phyloP scores from a whole-genome alignment of 2,888 invertebrate genomes.

The Tenthredo livida region DNA sequence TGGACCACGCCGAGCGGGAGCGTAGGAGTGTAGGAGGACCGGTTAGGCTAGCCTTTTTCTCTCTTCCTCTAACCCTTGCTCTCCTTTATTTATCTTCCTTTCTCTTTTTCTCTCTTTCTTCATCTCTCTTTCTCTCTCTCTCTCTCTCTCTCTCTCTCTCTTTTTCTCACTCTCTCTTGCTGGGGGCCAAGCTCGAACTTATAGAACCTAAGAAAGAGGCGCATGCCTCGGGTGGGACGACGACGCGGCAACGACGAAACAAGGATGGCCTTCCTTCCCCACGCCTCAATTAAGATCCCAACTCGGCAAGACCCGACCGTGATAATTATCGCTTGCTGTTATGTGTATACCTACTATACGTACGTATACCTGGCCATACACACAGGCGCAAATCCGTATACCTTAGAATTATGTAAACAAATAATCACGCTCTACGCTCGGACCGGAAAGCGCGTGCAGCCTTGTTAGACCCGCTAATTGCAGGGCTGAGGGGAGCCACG shows the following conservation, averaged over 20 bases:
- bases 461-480: conserved; percentile 43
- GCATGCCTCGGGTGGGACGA: conserved; percentile 33
- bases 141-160: not conserved
- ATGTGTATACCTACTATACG: not conserved
- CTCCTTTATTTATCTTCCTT: conserved; percentile 44
- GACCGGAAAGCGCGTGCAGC: conserved; percentile 40
- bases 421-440: conserved; percentile 21
- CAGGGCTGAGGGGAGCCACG: conserved; percentile 26
- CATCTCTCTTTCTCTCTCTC: not conserved
- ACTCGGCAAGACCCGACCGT: conserved; percentile 41
- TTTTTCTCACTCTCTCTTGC: not conserved
- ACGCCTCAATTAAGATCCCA: conserved; percentile 51
- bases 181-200: not conserved
- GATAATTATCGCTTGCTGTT: conserved; percentile 49
- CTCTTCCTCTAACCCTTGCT: conserved; percentile 55
- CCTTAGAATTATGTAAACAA: conserved; percentile 43
- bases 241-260: conserved; percentile 36
- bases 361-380: not conserved
- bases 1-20: conserved; percentile 7
- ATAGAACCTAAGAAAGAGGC: conserved; percentile 12
- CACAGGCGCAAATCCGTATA: not conserved
- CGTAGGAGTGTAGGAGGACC: conserved; percentile 58
- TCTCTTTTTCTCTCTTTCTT: conserved; percentile 29
- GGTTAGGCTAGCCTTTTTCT: conserved; percentile 60
- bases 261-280: conserved; percentile 41